A percentile compares a stretch with the other conserved stretches of the same genome.
phyloP scores from a whole-genome alignment of 2,888 invertebrate species.

The Smittia aterrima region DNA sequence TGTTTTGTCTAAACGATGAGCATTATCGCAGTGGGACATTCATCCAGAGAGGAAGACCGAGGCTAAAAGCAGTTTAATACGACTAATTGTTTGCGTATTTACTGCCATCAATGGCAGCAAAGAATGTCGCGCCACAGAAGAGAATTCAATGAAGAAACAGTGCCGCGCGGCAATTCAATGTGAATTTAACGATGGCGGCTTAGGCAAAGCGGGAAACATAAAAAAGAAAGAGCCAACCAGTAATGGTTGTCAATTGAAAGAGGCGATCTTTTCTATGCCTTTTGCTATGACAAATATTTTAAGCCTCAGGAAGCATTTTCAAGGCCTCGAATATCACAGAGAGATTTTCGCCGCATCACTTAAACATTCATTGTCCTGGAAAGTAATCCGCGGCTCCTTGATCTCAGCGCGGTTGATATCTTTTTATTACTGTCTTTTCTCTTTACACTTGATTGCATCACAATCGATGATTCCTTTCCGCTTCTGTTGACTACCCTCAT shows the following conservation, averaged over 20 bases:
- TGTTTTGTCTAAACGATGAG: neutral
- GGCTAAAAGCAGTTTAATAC: slow-evolving; percentile 29
- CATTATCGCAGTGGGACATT: neutral
- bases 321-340: neutral
- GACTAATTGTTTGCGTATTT: slow-evolving; percentile 41
- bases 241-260: neutral
- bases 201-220: slow-evolving; percentile 1
- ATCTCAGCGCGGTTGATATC: neutral
- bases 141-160: neutral
- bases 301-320: neutral
- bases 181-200: slow-evolving; percentile 40
- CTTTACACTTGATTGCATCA: neutral
- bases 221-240: neutral
- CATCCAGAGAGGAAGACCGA: neutral
- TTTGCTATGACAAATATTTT: neutral
- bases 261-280: neutral
- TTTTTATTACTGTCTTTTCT: neutral
- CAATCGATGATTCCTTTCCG: neutral
- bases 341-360: neutral
- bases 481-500: neutral
- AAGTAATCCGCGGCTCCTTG: slow-evolving; percentile 3
- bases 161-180: slow-evolving; percentile 21
- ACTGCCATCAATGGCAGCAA: neutral
- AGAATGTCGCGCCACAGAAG: slow-evolving; percentile 1
- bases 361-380: neutral